Conservation (phyloP, 2,888 invertebrate genomes). For the Acanthosepion esculentum region DNA sequence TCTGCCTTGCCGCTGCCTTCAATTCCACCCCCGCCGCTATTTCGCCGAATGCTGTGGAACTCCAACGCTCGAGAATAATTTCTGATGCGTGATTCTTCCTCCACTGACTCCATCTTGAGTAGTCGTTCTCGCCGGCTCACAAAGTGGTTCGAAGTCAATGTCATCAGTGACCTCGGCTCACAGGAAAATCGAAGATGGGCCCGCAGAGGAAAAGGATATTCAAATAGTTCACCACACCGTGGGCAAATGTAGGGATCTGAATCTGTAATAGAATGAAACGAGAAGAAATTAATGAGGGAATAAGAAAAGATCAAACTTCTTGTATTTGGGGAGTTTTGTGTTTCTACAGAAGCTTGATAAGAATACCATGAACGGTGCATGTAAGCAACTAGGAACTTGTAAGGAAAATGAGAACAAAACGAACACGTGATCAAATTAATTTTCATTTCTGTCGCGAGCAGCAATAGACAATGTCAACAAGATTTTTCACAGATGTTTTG, state of each 20-base stretch:
- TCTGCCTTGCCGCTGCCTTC: background rate
- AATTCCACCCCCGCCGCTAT: background rate
- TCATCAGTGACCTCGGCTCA: slow-evolving; percentile 48
- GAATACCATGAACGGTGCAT: too few relatives aligned
- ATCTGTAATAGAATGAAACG: slow-evolving; percentile 54
- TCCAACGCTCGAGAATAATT: slow-evolving; percentile 23
- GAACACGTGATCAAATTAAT: too few relatives aligned
- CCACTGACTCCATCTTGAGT: background rate
- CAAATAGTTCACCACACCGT: slow-evolving; percentile 68
- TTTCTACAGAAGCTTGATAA: too few relatives aligned
- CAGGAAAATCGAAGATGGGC: slow-evolving; percentile 72
- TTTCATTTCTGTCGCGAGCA: too few relatives aligned
- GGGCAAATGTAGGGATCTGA: slow-evolving; percentile 61
- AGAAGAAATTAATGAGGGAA: too few relatives aligned
- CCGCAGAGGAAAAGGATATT: slow-evolving; percentile 67
- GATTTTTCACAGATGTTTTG: too few relatives aligned
- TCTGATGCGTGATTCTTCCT: slow-evolving; percentile 12
- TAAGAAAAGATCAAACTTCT: too few relatives aligned
- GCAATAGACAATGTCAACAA: too few relatives aligned
- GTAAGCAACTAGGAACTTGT: too few relatives aligned
- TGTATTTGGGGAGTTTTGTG: too few relatives aligned
- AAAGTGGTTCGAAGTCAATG: background rate
- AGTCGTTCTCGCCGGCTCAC: background rate
- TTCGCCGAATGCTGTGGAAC: background rate
- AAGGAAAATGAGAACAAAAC: too few relatives aligned